These are phyloP conservation scores for Pseudopodoces humilis DNA, from an alignment of 2,113 vertebrate genomes.

Conservation along the genomic window DNA sequence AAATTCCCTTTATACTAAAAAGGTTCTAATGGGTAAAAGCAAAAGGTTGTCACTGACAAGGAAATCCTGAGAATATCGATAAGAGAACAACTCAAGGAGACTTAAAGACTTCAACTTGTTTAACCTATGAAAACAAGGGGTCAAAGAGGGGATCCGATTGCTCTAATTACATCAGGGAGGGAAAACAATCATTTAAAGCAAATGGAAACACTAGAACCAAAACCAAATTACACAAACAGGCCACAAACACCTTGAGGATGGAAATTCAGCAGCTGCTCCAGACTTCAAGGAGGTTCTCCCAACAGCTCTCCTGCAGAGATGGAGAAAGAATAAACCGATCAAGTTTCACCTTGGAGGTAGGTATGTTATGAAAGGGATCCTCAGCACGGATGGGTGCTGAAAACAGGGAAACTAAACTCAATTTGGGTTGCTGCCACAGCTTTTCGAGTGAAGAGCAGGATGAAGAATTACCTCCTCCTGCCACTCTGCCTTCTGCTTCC, in stretches of 20 bases:
- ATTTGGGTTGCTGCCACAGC: background rate
- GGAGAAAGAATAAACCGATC: background rate
- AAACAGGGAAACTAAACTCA: background rate
- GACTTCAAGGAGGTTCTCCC: background rate
- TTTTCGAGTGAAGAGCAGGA: fast-evolving
- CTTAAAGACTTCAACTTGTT: background rate
- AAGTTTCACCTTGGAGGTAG: background rate
- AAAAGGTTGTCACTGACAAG: background rate
- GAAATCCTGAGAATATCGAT: background rate
- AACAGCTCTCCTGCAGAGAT: background rate
- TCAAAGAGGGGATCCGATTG: background rate
- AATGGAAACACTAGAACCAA: background rate
- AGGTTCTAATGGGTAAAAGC: background rate
- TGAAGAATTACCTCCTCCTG: background rate
- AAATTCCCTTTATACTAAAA: background rate
- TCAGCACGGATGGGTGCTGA: background rate
- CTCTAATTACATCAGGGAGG: slow-evolving; percentile 1
- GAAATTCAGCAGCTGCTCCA: background rate
- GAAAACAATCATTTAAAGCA: background rate
- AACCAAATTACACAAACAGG: background rate
- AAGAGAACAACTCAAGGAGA: background rate
- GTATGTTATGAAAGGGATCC: background rate
- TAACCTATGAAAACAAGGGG: background rate
- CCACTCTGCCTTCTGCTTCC: background rate
- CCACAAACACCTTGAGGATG: background rate